Base-by-base conservation (phyloP, 1,140 invertebrate species). In the Pinna nobilis region DNA sequence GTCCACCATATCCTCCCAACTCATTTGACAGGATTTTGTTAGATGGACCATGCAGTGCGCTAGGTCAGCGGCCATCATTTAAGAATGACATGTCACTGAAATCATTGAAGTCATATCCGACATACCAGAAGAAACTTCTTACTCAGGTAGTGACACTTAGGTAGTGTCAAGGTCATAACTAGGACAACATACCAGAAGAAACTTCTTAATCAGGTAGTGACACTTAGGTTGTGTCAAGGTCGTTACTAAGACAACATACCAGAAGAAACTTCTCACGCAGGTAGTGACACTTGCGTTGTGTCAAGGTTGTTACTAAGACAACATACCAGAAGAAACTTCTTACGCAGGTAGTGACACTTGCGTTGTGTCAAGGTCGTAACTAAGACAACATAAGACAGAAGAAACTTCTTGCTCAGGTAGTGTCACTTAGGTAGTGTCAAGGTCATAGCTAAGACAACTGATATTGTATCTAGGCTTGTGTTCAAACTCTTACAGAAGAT, bases 41-140 rank as follows among this genome's bases (percentile, higher is more conserved):
- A 41, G 96, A 97, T 91, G 95, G 93, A 3, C 95, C 96, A 15
- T 97, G 96, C 82, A 96, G 95, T 90, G 95, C 92, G 0, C 88
- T 96, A 44, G 96, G 96, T 23, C 94, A 96, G 90, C 91, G 96
- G 74, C 96, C 96, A 0, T 92, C 93, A 79, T 85, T 95, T 9
- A 82, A 84, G 1, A 93, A 93, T 86, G 90, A 89, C 76, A 92
- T 94, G 68, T 91, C 91, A 2, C 70, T 90, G 2, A 92, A 92
- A 80, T 80, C 83, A 7, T 92, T 97, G 9, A 87, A 91, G 67
- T 96, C 95, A 1, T 96, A 94, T 88, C 92, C 94, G 33, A 90
- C 91, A 74, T 88, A 96, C 7, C 95, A 97, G 86, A 92, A 91
- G 69, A 94, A 93, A 89, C 88, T 97, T 32, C 92, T 97, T 79